Percentiles rank a stretch among this genome's conserved stretches.
phyloP scores from a whole-genome alignment of 2,797 vertebrate genomes.

The Gymnoscopelus braueri region DNA sequence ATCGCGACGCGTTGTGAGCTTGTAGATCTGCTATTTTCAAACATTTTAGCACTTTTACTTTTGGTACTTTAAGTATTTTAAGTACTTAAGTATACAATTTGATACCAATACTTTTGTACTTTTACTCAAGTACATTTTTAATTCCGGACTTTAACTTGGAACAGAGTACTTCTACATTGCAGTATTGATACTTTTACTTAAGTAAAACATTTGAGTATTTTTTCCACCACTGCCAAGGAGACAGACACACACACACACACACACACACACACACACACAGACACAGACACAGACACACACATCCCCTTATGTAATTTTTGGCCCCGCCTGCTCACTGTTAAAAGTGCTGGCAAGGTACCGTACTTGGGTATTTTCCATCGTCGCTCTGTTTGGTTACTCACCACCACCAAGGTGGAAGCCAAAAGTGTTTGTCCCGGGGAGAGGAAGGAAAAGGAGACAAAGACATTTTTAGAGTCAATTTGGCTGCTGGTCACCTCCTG shows the following conservation, averaged over 20 bases:
- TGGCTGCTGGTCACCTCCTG: constrained; percentile 18
- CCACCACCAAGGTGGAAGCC: constrained; percentile 11
- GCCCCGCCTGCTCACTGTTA: background rate
- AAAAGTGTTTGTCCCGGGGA: background rate
- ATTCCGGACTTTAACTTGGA: too few species aligned
- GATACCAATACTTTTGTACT: too few species aligned
- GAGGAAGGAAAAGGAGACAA: constrained; percentile 2
- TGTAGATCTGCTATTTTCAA: too few species aligned
- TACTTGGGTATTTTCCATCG: constrained; percentile 15
- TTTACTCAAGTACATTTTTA: too few species aligned
- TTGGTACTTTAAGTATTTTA: too few species aligned
- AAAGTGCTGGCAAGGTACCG: background rate
- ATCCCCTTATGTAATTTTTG: constrained; percentile 9
- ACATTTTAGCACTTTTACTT: too few species aligned
- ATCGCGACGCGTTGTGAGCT: too few species aligned
- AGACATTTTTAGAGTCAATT: constrained; percentile 24
- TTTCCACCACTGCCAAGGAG: constrained; percentile 9
- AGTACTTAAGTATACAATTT: too few species aligned
- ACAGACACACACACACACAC: background rate
- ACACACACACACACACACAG: background rate
- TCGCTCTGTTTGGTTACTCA: constrained; percentile 10
- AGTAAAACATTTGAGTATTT: background rate
- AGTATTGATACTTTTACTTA: too few species aligned
- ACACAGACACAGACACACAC: background rate
- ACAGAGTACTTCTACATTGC: too few species aligned